Evolutionary conservation across 1,140 invertebrate species (phyloP), one percentile per base, ranked within the genome.

Genomic region (Lasaia peninsularis): DNA sequence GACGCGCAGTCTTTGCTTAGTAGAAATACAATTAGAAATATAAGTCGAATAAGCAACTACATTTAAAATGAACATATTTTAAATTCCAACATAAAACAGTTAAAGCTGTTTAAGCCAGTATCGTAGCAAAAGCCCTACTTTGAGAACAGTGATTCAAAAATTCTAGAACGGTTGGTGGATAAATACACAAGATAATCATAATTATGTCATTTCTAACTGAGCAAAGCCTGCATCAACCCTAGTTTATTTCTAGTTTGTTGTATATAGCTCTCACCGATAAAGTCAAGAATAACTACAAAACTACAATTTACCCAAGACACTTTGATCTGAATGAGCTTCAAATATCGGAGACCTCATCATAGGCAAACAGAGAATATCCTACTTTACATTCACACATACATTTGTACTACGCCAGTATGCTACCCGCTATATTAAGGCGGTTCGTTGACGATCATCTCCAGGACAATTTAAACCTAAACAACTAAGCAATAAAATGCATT

Each of bases 391-490:
- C 82, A 78, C 69, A 75, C 80, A 72, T 63, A 71, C 81, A 84
- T 87, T 87, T 87, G 81, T 87, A 87, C 84, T 87, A 87, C 77
- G 80, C 71, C 84, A 87, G 84, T 85, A 82, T 77, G 78, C 75
- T 82, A 83, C 81, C 81, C 80, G 76, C 76, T 84, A 79, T 64
- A 51, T 57, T 65, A 67, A 72, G 60, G 60, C 67, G 63, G 51
- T 21, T 69, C 76, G 58, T 77, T 73, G 69, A 69, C 71, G 68
- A 67, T 70, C 77, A 75, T 63, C 67, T 67, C 80, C 71, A 59
- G 58, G 62, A 56, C 57, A 62, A 77, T 62, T 55, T 52, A 67
- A 70, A 73, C 62, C 66, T 66, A 69, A 75, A 61, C 76, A 68
- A 73, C 68, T 74, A 79, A 71, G 67, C 54, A 69, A 71, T 69